Evolutionary conservation across 2,797 vertebrate species (phyloP), one percentile per base, ranked within the genome.

Genomic region (Chelon auratus): DNA sequence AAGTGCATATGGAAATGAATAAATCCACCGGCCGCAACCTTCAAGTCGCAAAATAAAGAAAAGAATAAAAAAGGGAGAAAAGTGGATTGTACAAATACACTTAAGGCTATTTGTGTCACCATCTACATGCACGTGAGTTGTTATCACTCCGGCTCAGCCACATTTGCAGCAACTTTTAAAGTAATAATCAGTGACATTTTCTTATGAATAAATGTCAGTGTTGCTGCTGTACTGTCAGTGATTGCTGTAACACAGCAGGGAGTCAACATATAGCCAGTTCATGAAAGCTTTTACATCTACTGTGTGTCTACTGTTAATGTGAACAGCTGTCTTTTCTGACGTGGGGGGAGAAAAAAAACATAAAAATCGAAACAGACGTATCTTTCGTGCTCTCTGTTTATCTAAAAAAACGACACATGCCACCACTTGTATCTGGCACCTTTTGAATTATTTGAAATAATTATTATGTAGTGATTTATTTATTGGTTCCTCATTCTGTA

Each of bases 161-260:
- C 78, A 81, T 85, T 87, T 84, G 40, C 66, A 43, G 43, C 51
- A 81, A 80, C 78, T 84, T 85, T 84, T 72, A 79, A 81, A 81
- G 80, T 79, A 89, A 88, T 88, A 87, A 86, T 82, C 68, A 62
- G 65, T 87, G 86, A 89, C 89, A 91, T 91, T 89, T 89, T 75
- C 84, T 56, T 64, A 61, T 79, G 77, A 87, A 83, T 89, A 88
- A 89, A 91, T 91, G 86, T 89, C 87, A 89, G 37, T 78, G 60
- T 87, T 75, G 76, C 75, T 78, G 64, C 79, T 68, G 77, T 73
- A 83, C 71, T 84, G 64, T 73, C 62, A 61, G 66, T 81, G 81
- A 89, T 83, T 83, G 83, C 71, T 77, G 17, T 20, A 78, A 70
- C 76, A 37, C 87, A 88, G 87, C 85, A 43, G 87, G 86, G 62